phyloP scores from a whole-genome alignment of 1,140 invertebrate genomes.

The Drusus annulatus region DNA sequence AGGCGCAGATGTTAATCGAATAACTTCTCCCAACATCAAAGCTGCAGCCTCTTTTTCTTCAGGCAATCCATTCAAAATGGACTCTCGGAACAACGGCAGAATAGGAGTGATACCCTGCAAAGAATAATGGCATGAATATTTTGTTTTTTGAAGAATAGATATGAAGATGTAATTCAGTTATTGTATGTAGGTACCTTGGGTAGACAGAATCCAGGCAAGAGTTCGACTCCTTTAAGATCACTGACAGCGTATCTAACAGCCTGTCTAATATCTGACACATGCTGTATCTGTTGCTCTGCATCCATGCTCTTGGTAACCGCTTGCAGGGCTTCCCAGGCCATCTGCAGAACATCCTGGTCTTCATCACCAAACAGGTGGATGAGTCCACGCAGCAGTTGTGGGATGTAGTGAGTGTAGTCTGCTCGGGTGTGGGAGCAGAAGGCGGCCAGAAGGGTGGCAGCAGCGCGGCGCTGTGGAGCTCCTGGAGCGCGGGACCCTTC shows the following conservation, averaged over 20 bases:
- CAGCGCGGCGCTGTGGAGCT: constrained; percentile 79
- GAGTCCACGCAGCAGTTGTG: constrained; percentile 89
- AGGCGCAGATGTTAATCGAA: constrained; percentile 86
- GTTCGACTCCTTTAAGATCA: constrained; percentile 85
- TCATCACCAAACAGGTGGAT: constrained; percentile 88
- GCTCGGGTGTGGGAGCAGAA: constrained; percentile 92
- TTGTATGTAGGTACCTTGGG: constrained; percentile 76
- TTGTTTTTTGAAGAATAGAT: neutral
- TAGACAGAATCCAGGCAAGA: constrained; percentile 95
- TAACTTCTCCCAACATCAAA: constrained; percentile 94
- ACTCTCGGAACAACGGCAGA: constrained; percentile 95
- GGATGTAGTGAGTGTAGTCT: constrained; percentile 89
- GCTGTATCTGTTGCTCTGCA: constrained; percentile 84
- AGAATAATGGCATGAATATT: constrained; percentile 12
- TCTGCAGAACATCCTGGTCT: constrained; percentile 86
- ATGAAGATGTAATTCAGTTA: constrained; percentile 4
- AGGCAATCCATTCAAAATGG: constrained; percentile 93
- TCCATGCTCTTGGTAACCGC: constrained; percentile 92
- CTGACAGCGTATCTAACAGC: constrained; percentile 91
- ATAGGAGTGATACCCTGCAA: constrained; percentile 90
- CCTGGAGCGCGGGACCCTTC: constrained; percentile 81
- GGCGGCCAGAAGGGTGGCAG: constrained; percentile 88
- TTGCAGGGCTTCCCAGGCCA: constrained; percentile 91
- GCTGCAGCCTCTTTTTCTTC: constrained; percentile 97
- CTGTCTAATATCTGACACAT: constrained; percentile 91